Base-by-base conservation (phyloP, 2,113 vertebrate species). In the Athene cunicularia region DNA sequence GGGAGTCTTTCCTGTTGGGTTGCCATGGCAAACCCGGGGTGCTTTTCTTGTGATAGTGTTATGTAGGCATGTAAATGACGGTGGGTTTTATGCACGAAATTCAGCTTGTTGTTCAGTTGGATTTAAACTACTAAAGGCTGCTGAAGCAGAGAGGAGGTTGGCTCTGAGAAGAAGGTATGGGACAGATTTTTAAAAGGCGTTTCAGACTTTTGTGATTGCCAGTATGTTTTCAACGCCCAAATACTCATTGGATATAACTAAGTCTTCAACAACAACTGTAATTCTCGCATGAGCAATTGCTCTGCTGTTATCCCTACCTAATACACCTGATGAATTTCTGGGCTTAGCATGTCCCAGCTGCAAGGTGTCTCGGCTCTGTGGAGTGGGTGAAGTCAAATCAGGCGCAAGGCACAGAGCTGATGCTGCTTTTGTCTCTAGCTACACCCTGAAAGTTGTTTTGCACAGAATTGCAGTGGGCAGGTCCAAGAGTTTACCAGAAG, bases 301-400 rank as follows among this genome's bases (percentile, higher is more conserved):
- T 79, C 12, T 35, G 2, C 45, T 6, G 13, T 72, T 59, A 35
- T 11, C 14, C 45, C 58, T n/a, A 17, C 30, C 26, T 41, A 43
- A 67, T 37, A 45, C 17, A 45, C 43, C 17, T 33, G 9, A 41
- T 1, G 13, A 19, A 5, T 66, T 71, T 59, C 35, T 63, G 35
- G 58, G 37, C 12, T 53, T 39, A 22, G 37, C 28, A 19, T 9
- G 2, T 32, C 2, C 9, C 4, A 8, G 12, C 18, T 30, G 45
- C 13, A 30, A 12, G 13, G 19, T 18, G 45, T 64, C 0, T 10
- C 18, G 2, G 1, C 37, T 28, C 26, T 27, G 55, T 4, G 3
- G n/a, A 11, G 63, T 1, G 4, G 22, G 2, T 11, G 47, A 13
- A 33, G 35, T 1, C 7, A 2, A 17, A 52, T 24, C 8, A 24